Conservation (phyloP, 2,888 invertebrate genomes). For the Tenthredo scrophulariae region DNA sequence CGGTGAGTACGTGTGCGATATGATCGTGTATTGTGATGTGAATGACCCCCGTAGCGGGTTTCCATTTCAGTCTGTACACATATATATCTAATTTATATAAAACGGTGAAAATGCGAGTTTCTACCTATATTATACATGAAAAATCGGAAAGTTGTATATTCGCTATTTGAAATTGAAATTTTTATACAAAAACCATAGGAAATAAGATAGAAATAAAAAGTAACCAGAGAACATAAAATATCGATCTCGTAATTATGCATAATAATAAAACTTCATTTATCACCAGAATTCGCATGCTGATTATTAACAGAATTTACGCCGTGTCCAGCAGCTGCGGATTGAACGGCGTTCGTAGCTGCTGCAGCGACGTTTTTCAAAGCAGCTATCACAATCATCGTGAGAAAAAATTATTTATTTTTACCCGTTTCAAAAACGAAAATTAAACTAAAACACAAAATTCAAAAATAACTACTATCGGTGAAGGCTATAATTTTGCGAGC, state of each 20-base stretch:
- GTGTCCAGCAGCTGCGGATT: conserved; percentile 67
- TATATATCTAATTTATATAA: background rate
- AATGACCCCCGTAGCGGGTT: background rate
- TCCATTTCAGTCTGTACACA: background rate
- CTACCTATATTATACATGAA: background rate
- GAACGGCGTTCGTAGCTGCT: conserved; percentile 74
- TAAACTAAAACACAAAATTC: background rate
- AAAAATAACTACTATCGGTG: background rate
- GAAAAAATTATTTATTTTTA: background rate
- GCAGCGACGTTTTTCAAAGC: conserved; percentile 74
- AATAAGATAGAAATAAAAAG: background rate
- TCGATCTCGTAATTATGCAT: background rate
- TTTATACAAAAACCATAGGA: background rate
- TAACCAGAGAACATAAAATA: too few species aligned
- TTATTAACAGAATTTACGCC: conserved; percentile 22
- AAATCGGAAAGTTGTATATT: background rate
- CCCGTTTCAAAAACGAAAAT: too few species aligned
- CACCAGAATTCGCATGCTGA: conserved; percentile 68
- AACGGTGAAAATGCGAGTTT: background rate
- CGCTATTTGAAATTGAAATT: background rate
- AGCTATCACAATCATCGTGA: conserved; percentile 73
- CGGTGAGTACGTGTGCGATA: background rate
- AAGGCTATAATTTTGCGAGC: background rate
- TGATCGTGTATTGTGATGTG: background rate
- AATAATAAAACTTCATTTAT: conserved; percentile 23